These are phyloP conservation scores for Glaucidium brasilianum DNA, from an alignment of 2,113 vertebrate species.

Conservation along the genomic window DNA sequence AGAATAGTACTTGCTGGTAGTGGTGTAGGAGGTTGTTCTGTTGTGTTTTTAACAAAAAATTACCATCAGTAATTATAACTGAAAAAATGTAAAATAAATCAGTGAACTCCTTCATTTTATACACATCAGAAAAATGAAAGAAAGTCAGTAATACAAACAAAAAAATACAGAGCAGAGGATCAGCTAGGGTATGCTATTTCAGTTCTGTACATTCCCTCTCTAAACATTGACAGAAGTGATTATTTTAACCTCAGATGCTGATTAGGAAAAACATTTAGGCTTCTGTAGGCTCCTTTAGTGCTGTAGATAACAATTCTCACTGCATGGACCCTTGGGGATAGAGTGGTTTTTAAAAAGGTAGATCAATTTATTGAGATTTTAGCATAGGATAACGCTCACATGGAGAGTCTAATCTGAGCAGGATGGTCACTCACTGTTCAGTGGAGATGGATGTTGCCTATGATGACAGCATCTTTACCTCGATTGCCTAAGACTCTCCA, in stretches of 20 bases:
- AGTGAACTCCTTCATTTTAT: not conserved
- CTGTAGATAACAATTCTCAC: not conserved
- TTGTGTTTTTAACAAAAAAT: not conserved
- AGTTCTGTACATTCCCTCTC: not conserved
- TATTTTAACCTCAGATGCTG: not conserved
- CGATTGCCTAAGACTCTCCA: rapidly evolving
- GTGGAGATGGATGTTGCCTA: not conserved
- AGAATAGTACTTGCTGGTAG: not conserved
- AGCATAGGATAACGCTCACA: not conserved
- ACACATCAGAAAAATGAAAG: not conserved
- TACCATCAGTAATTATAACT: not conserved
- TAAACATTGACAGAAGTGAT: not conserved
- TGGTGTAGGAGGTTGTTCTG: not conserved
- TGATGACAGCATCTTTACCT: not conserved
- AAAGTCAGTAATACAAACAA: not conserved
- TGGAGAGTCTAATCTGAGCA: not conserved
- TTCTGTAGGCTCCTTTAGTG: not conserved
- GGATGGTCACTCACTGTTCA: not conserved
- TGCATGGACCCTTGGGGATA: not conserved
- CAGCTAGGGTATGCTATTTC: not conserved
- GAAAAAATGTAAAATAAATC: not conserved
- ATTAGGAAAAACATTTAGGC: not conserved
- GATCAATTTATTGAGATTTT: not conserved
- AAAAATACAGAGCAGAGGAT: not conserved
- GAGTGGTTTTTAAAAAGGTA: not conserved